Evolutionary conservation across 2,888 invertebrate genomes (phyloP), one percentile per base, ranked within the genome.

Genomic region (Rhagonycha lutea): DNA sequence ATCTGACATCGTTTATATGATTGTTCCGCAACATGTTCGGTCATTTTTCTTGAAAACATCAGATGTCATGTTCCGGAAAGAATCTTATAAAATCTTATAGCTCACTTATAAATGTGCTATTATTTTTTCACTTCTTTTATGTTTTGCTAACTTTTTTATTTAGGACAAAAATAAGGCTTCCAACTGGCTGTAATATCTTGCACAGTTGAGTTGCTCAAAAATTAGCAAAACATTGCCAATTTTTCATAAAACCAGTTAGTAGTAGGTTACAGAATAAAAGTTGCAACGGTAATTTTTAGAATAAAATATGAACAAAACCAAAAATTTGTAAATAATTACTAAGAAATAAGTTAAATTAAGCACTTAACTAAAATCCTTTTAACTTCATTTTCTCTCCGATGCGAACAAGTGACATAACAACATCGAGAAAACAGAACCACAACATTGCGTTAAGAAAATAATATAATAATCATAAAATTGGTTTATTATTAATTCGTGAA

Each of bases 1-100:
- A 62, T 71, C 69, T 71, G 68, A 74, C 77, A 77, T 77, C 74
- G 69, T 73, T 74, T 73, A 74, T 77, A 72, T 74, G 74, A 69
- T 74, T 74, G 67, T 72, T 74, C 69, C 67, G 62, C 72, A 68
- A 72, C 68, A 72, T 72, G 69, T 75, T 68, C 26, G 68, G 68
- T 72, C 72, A 72, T 75, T 75, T 75, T 71, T 75, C 75, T 75
- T 61, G 71, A 75, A 71, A 71, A 72, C 72, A 75, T 71, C 71
- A 72, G 62, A 62, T 71, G 72, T 75, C 71, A 68, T 70, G 74
- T 68, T 62, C 67, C 26, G 68, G 23, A 71, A 67, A 68, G 68
- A 68, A 75, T 71, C 75, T 68, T 70, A 70, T 70, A 73, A 73
- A 73, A 61, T 26, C 69, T 73, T 73, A 70, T 68, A 61, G 74